phyloP scores from a whole-genome alignment of 2,888 invertebrate genomes.

The Eudasyphora cyanicolor region DNA sequence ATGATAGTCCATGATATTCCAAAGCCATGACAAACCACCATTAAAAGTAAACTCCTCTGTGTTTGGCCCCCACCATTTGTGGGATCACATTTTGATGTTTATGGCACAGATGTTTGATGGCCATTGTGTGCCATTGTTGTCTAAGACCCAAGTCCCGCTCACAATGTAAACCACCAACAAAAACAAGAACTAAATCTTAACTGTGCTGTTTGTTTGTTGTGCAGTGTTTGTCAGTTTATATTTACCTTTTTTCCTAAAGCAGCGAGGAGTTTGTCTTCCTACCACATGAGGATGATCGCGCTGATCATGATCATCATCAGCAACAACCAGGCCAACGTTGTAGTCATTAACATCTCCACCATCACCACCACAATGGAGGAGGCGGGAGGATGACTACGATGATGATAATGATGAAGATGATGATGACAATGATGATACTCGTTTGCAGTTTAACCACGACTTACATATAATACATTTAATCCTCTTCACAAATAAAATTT shows the following conservation, averaged over 20 bases:
- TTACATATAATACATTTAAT: conserved; percentile 57
- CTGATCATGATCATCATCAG: conserved; percentile 1
- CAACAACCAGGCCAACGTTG: not conserved
- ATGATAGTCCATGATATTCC: too few relatives aligned
- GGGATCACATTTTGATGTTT: conserved; percentile 54
- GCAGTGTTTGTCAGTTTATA: conserved; percentile 59
- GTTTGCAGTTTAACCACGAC: conserved; percentile 66
- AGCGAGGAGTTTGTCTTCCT: conserved; percentile 39
- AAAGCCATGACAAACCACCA: conserved; percentile 4
- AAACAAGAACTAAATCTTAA: conserved; percentile 45
- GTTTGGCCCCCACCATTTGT: conserved; percentile 45
- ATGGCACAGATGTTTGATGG: conserved; percentile 67
- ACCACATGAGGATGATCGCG: conserved; percentile 29
- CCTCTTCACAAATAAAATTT: conserved; percentile 49
- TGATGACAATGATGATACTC: conserved; percentile 54
- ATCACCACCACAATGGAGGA: not conserved
- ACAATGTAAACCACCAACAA: conserved; percentile 47
- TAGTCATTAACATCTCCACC: conserved; percentile 39
- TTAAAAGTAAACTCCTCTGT: conserved; percentile 30
- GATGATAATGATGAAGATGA: conserved; percentile 38
- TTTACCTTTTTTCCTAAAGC: conserved; percentile 42
- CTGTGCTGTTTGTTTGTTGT: conserved; percentile 52
- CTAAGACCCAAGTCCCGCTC: conserved; percentile 50
- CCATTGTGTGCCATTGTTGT: conserved; percentile 44
- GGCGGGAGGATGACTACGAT: not conserved